Percentiles rank a stretch among this genome's conserved stretches.
Evolutionary conservation across 2,888 invertebrate species (phyloP).

Genomic region (Stenchaetothrips biformis): DNA sequence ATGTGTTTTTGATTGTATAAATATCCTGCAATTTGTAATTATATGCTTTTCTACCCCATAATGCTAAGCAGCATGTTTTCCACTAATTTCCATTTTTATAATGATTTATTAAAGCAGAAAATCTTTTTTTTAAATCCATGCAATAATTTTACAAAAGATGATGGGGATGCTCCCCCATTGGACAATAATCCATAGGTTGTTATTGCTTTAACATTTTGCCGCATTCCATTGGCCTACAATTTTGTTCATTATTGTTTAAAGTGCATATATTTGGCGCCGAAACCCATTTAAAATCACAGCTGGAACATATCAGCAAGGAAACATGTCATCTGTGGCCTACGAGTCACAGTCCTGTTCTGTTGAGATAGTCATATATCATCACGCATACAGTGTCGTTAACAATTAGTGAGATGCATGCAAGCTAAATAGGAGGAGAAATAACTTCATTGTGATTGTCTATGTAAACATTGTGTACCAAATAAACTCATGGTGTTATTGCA

Average conservation of each 20-base stretch:
- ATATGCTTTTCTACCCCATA: constrained; percentile 7
- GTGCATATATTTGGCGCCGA: background rate
- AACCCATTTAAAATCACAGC: background rate
- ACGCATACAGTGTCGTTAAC: background rate
- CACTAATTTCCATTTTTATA: constrained; percentile 3
- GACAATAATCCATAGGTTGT: constrained; percentile 10
- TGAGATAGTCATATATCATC: background rate
- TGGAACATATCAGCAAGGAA: background rate
- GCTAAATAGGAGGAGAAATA: background rate
- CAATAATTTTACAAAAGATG: background rate
- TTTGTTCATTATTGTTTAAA: background rate
- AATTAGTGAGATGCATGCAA: background rate
- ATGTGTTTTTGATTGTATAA: background rate
- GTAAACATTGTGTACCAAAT: constrained; percentile 23
- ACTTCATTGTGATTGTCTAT: constrained; percentile 8
- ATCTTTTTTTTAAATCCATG: background rate
- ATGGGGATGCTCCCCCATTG: background rate
- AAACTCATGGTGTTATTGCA: constrained; percentile 8
- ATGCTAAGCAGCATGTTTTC: background rate
- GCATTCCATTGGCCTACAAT: constrained; percentile 14
- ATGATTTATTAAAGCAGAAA: background rate
- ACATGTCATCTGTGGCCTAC: background rate
- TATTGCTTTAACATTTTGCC: background rate
- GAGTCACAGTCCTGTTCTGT: background rate
- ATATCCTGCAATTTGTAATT: constrained; percentile 8